Percentiles rank a stretch among this genome's conserved stretches.
Evolutionary conservation across 2,797 vertebrate species (phyloP).

Genomic region (Pteropus rufus): DNA sequence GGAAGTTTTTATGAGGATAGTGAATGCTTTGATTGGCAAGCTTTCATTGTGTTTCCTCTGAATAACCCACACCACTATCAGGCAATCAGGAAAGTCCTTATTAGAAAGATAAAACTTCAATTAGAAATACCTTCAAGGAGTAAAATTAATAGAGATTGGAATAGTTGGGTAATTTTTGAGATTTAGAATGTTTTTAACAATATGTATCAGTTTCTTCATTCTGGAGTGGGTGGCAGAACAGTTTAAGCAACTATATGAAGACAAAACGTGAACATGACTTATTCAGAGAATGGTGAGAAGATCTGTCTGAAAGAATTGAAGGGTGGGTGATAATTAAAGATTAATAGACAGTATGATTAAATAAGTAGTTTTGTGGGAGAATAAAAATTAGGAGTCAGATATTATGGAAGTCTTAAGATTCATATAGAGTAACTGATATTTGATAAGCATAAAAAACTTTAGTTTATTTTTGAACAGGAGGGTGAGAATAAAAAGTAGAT

Average conservation of each 20-base stretch:
- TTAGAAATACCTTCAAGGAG: background rate
- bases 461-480: background rate
- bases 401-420: background rate
- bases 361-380: background rate
- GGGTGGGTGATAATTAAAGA: background rate
- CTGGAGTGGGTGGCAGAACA: background rate
- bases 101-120: background rate
- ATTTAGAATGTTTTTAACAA: background rate
- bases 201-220: background rate
- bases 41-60: background rate
- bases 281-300: background rate
- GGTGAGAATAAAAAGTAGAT: background rate
- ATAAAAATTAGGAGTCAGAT: background rate
- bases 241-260: background rate
- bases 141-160: background rate
- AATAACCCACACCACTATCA: background rate
- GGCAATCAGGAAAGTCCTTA: fast-evolving
- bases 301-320: background rate
- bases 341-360: background rate
- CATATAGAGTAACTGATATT: background rate
- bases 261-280: background rate
- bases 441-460: background rate
- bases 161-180: background rate
- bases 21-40: background rate
- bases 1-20: background rate